Evolutionary conservation across 2,888 invertebrate species (phyloP), one percentile per base, ranked within the genome.

Genomic region (Nasonovia ribisnigri): DNA sequence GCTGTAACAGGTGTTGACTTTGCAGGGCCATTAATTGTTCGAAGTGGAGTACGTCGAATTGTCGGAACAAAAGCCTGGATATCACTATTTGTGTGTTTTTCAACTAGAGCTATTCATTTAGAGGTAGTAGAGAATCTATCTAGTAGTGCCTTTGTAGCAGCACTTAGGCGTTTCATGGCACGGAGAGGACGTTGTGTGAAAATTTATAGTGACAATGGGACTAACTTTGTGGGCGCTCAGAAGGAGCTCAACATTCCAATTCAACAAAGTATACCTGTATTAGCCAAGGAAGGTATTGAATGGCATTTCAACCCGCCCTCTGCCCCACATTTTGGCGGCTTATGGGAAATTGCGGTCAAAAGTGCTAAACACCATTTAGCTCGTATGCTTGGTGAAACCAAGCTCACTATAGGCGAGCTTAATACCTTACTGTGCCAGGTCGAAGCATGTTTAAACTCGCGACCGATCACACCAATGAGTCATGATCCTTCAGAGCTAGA

Each of bases 1-100:
- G 20, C 43, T 13, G 67, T 87, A 26, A 92, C 93, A n/a, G 95
- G 95, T 43, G 87, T 95, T 36, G 95, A 95, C 77, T 93, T 93
- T 43, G 48, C 90, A 43, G 93, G 93, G 6, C 60, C 93, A 36
- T 84, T 93, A 29, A 84, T 36, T 77, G 16, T 77, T 3, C 77
- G 77, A n/a, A 77, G 77, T 77, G 77, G 77, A 16, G n/a, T 77
- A 16, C n/a, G 77, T 77, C 77, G 36, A 77, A 36, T 36, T 4
- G 77, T 36, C 0, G 77, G 77, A 36, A 16, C 16, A 36, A 77
- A 77, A 3, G 77, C 77, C 16, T 77, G 77, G 77, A 36, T 77
- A 77, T 77, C 77, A 36, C 26, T 57, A 26, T 57, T 57, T 26
- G 26, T 57, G 1, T 57, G 57, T 57, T 57, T 57, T 5, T 57